Conservation (phyloP, 2,113 vertebrate genomes). For the Sprattus sprattus region DNA sequence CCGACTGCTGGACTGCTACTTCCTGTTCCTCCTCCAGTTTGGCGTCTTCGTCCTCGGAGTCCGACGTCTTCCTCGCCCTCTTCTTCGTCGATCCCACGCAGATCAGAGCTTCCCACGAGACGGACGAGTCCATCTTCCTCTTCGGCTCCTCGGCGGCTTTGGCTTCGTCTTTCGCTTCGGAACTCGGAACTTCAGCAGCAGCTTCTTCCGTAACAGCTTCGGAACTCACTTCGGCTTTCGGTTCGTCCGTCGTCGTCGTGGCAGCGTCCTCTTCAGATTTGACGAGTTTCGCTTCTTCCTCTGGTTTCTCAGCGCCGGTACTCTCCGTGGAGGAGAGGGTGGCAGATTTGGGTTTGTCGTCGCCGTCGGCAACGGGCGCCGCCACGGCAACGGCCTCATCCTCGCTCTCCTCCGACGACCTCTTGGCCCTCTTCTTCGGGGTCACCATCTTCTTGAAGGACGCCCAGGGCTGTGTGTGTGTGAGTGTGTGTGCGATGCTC, state of each 20-base stretch:
- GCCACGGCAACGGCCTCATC: no score
- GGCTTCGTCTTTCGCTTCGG: conserved; percentile 44
- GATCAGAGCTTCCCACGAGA: conserved; percentile 95
- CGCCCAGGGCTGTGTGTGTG: conserved; percentile 94
- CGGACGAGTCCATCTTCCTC: conserved; percentile 89
- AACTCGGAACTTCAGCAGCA: background rate
- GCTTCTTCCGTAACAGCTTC: background rate
- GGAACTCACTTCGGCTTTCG: background rate
- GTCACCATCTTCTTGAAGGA: conserved; percentile 98
- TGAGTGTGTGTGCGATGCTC: conserved; percentile 78
- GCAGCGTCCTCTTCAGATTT: conserved; percentile 74
- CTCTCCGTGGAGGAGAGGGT: conserved; percentile 84
- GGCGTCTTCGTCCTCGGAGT: conserved; percentile 84
- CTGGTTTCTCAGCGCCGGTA: conserved; percentile 72
- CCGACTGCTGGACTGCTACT: conserved; percentile 68
- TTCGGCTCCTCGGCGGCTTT: conserved; percentile 81
- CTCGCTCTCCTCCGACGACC: conserved; percentile 84
- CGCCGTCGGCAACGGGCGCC: conserved; percentile 43
- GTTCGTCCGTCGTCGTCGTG: conserved; percentile 66
- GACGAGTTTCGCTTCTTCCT: conserved; percentile 72
- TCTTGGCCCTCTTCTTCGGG: conserved; percentile 87
- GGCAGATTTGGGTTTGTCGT: conserved; percentile 81
- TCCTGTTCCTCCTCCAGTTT: conserved; percentile 74
- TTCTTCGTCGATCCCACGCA: conserved; percentile 94
- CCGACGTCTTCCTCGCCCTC: conserved; percentile 85